Evolutionary conservation across 2,113 vertebrate species (phyloP).

Genomic region (Trachemys scripta): DNA sequence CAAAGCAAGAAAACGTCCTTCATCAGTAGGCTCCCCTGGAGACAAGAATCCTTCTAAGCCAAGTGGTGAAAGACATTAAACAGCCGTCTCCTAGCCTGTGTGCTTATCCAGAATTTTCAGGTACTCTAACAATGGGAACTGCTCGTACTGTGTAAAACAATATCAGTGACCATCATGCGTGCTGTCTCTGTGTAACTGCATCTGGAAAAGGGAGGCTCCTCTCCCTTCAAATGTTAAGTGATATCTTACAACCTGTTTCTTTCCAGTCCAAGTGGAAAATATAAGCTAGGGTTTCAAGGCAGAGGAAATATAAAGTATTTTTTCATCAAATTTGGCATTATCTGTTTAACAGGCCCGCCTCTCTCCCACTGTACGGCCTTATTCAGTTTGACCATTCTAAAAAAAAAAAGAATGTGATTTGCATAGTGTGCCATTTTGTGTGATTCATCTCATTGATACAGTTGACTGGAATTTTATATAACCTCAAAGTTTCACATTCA

Average conservation of each 20-base stretch:
- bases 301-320: conserved; percentile 16
- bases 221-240: background rate
- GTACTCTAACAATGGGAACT: background rate
- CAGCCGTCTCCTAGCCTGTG: background rate
- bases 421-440: background rate
- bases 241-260: conserved; percentile 15
- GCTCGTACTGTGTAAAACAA: background rate
- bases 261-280: background rate
- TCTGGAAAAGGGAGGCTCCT: conserved; percentile 34
- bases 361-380: background rate
- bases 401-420: background rate
- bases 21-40: background rate
- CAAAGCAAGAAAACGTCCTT: background rate
- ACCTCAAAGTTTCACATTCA: conserved; percentile 43
- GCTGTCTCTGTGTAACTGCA: background rate
- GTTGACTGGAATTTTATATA: conserved; percentile 1
- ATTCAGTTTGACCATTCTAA: conserved; percentile 39
- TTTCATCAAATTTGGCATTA: background rate
- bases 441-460: conserved; percentile 15
- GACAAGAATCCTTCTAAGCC: background rate
- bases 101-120: background rate
- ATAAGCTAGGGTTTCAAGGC: background rate
- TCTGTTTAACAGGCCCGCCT: conserved; percentile 17
- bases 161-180: rapidly evolving
- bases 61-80: background rate